Percentiles rank a stretch among this genome's conserved stretches.
These are phyloP conservation scores for Tetramorium simillimum DNA, from an alignment of 1,140 invertebrate genomes.

Conservation along the genomic window DNA sequence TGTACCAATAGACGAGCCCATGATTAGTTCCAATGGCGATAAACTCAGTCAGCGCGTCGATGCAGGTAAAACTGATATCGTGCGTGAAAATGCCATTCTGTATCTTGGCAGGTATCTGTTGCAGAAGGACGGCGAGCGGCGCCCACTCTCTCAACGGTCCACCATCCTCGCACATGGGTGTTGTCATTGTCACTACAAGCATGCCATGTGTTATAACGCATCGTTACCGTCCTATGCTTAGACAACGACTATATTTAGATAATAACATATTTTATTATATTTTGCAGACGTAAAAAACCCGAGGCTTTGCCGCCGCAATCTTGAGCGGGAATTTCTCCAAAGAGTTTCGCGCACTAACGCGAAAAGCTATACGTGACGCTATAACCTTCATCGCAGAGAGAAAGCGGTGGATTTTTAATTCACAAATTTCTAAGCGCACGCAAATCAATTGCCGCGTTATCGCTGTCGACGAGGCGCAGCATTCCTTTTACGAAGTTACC, in stretches of 20 bases:
- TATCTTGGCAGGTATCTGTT: constrained; percentile 91
- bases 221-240: not conserved
- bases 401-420: not conserved
- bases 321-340: not conserved
- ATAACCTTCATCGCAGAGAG: not conserved
- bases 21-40: constrained; percentile 94
- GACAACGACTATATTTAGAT: not conserved
- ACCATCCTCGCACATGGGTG: constrained; percentile 86
- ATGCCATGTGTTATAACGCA: constrained; percentile 34
- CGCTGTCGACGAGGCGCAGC: not conserved
- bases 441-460: not conserved
- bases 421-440: not conserved
- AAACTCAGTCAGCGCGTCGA: constrained; percentile 92
- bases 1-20: constrained; percentile 94
- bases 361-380: not conserved
- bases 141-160: constrained; percentile 92
- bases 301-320: not conserved
- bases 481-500: not conserved
- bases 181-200: constrained; percentile 77
- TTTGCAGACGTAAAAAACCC: not conserved
- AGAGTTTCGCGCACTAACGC: not conserved
- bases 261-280: not conserved
- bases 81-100: constrained; percentile 92
- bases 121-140: constrained; percentile 91
- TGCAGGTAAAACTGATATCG: constrained; percentile 93